Conservation (phyloP, 2,113 vertebrate genomes). For the Phalacrocorax carbo region DNA sequence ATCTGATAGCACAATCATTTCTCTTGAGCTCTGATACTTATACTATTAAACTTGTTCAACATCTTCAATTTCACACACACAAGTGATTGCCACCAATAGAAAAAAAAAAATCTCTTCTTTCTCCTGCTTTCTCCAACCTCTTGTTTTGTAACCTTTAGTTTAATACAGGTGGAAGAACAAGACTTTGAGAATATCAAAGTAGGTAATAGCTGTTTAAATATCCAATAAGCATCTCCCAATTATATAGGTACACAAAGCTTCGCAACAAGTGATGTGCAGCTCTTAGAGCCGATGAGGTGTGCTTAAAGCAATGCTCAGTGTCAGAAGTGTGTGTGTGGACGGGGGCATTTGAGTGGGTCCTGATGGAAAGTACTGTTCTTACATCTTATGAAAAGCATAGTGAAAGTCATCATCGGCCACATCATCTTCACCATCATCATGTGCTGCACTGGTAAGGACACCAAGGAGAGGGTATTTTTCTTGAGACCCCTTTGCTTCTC, state of each 20-base stretch:
- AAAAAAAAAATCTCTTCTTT: neutral
- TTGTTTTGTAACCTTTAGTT: neutral
- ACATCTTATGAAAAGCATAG: neutral
- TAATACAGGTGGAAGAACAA: neutral
- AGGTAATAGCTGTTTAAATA: neutral
- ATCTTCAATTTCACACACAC: neutral
- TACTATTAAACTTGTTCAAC: neutral
- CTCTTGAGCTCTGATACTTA: neutral
- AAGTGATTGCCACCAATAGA: neutral
- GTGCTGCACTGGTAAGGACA: neutral
- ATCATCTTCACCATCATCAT: neutral
- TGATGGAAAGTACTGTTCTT: neutral
- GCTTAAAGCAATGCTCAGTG: neutral
- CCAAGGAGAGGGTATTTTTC: neutral
- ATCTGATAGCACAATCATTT: neutral
- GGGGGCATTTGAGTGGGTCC: neutral
- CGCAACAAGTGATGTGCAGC: neutral
- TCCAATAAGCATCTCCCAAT: neutral
- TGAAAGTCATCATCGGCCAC: neutral
- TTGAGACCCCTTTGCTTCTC: neutral
- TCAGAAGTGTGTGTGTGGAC: neutral
- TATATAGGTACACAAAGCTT: neutral
- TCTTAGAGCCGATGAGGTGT: neutral
- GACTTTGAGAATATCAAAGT: neutral
- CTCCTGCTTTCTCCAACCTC: neutral